Base-by-base conservation (phyloP, 2,888 invertebrate species). In the Caenorhabditis sp. region DNA sequence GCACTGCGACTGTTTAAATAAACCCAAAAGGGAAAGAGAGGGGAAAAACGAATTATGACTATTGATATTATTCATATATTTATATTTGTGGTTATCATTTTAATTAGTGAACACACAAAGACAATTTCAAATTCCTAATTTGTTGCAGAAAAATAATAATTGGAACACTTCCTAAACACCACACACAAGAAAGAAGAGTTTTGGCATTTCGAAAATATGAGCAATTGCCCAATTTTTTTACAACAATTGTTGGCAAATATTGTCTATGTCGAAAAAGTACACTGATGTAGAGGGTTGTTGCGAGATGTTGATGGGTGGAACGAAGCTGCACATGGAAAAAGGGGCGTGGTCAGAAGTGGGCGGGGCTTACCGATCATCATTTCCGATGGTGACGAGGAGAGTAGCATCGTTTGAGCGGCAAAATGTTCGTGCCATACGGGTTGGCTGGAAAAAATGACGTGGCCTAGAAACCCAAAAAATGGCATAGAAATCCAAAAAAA, bases 371-470 rank as follows among this genome's bases (percentile, higher is more conserved):
- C 76, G 55, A 23, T 70, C 76, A 19, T 69, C 66, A 23, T 68
- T 70, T 58, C 76, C 76, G 49, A 76, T 76, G 8, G 72, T 71
- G 10, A 76, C 59, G 37, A 71, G 58, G 1, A 76, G 36, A n/a
- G 73, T 71, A 0, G 68, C 69, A 61, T 73, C 76, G 26, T 71
- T 69, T 3, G 14, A 76, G 26, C 12, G 72, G 72, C 17, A 69
- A 73, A 49, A 73, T 73, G 59, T 76, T 71, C 36, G 54, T 58
- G 10, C 80, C 82, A 55, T 69, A 83, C 2, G 83, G 83, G 62
- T 79, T 80, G 51, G 62, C 73, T 73, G 68, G 21, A 72, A 61
- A 31, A n/a, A 12, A 17, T 10, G 31, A 10, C 21, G 17, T 61
- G 17, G 50, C 50, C 24, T 24, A 26, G 31, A 31, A 31, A 31